Evolutionary conservation across 2,888 invertebrate species (phyloP).

Genomic region (Norana najaformis): DNA sequence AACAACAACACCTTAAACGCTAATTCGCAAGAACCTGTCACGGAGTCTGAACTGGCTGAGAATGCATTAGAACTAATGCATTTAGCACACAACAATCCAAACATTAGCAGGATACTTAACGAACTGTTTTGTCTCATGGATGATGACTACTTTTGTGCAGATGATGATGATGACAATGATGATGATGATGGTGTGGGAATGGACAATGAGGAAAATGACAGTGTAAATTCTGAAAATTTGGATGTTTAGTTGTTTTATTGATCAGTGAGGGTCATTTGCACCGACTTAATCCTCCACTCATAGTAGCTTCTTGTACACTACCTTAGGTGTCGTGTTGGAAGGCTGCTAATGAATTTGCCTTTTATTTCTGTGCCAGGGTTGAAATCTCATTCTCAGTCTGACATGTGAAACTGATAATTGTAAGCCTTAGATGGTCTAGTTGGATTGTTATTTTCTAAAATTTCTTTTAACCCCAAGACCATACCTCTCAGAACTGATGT

Average conservation of each 20-base stretch:
- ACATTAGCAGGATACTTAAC: background rate
- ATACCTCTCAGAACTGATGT: background rate
- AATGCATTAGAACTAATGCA: constrained; percentile 19
- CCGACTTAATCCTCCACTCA: constrained; percentile 2
- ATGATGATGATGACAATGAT: constrained; percentile 21
- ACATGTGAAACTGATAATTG: background rate
- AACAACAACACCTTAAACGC: background rate
- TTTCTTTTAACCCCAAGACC: background rate
- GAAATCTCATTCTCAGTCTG: background rate
- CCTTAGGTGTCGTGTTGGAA: background rate
- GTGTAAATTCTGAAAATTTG: constrained; percentile 4
- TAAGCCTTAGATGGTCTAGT: background rate
- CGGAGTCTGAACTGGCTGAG: background rate
- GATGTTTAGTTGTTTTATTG: background rate
- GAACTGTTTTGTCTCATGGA: constrained; percentile 18
- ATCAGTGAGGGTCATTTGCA: background rate
- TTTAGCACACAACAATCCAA: constrained; percentile 15
- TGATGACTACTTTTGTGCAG: background rate
- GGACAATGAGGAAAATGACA: constrained; percentile 16
- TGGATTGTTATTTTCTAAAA: background rate
- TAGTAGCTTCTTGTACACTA: background rate
- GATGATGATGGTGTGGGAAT: constrained; percentile 14
- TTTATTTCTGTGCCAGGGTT: background rate
- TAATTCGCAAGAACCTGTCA: background rate
- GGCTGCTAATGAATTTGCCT: background rate